Evolutionary conservation across 2,888 invertebrate genomes (phyloP).

Genomic region (Priocnemis perturbator): DNA sequence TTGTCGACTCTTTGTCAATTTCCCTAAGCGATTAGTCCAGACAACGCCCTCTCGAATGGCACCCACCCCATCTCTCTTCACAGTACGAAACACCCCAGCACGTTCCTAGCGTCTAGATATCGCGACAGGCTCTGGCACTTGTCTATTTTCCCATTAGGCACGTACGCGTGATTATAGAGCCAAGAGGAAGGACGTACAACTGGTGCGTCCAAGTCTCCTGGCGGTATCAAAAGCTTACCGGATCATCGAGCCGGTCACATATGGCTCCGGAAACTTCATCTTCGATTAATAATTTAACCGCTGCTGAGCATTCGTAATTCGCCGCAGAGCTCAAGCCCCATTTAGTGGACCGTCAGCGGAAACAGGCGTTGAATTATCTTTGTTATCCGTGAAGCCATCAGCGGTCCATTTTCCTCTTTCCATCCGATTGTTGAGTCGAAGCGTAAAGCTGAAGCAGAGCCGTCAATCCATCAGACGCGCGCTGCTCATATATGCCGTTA

Average conservation of each 20-base stretch:
- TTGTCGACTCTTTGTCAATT: slow-evolving; percentile 71
- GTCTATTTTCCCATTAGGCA: slow-evolving; percentile 66
- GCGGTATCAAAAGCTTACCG: slow-evolving; percentile 36
- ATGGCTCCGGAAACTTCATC: slow-evolving; percentile 35
- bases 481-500: too few species aligned
- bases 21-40: slow-evolving; percentile 65
- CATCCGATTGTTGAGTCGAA: too few species aligned
- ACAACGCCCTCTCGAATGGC: slow-evolving; percentile 51
- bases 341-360: too few species aligned
- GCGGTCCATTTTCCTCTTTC: too few species aligned
- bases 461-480: too few species aligned
- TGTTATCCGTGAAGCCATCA: too few species aligned
- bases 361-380: too few species aligned
- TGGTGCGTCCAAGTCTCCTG: slow-evolving; percentile 28
- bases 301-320: too few species aligned
- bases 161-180: slow-evolving; percentile 58
- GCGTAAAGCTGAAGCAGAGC: too few species aligned
- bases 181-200: slow-evolving; percentile 39
- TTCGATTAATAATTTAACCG: slow-evolving; percentile 47
- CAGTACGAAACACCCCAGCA: slow-evolving; percentile 29
- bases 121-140: slow-evolving; percentile 50
- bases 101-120: slow-evolving; percentile 36
- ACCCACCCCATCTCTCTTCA: slow-evolving; percentile 31
- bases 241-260: slow-evolving; percentile 49
- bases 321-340: too few species aligned